phyloP scores from a whole-genome alignment of 2,797 vertebrate genomes.

The Adelosebastes latens region DNA sequence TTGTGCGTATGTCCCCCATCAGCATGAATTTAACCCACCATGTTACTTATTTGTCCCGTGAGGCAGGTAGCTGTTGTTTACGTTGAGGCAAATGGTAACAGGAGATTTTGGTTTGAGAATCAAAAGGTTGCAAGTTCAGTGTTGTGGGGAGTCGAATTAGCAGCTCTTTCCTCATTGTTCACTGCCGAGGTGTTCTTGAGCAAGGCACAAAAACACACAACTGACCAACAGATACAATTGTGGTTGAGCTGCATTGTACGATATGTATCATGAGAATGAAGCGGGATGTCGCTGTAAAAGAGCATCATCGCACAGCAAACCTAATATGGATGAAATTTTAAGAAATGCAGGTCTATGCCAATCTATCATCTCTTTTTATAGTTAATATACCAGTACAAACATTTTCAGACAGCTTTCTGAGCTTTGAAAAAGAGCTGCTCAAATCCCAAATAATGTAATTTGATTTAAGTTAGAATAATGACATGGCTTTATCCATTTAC shows the following conservation, averaged over 20 bases:
- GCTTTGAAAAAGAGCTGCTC: not conserved
- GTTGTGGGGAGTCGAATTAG: not conserved
- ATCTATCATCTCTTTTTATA: not conserved
- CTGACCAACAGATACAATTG: not conserved
- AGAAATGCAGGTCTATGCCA: not conserved
- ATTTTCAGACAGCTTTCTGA: not conserved
- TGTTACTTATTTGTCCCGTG: not conserved
- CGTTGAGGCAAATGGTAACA: not conserved
- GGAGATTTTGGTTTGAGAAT: not conserved
- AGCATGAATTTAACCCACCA: not conserved
- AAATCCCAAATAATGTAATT: not conserved
- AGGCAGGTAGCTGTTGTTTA: not conserved
- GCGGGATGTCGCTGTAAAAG: not conserved
- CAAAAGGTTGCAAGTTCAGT: not conserved
- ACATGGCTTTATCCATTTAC: not conserved
- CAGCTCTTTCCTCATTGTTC: not conserved
- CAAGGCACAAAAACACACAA: not conserved
- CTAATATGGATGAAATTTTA: not conserved
- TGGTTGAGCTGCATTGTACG: not conserved
- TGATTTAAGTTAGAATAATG: not conserved
- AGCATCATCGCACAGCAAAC: not conserved
- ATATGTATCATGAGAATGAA: not conserved
- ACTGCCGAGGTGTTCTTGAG: not conserved
- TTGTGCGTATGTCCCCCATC: not conserved
- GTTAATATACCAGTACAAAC: not conserved